Evolutionary conservation across 2,888 invertebrate species (phyloP).

Genomic region (Zonitis immaculata): DNA sequence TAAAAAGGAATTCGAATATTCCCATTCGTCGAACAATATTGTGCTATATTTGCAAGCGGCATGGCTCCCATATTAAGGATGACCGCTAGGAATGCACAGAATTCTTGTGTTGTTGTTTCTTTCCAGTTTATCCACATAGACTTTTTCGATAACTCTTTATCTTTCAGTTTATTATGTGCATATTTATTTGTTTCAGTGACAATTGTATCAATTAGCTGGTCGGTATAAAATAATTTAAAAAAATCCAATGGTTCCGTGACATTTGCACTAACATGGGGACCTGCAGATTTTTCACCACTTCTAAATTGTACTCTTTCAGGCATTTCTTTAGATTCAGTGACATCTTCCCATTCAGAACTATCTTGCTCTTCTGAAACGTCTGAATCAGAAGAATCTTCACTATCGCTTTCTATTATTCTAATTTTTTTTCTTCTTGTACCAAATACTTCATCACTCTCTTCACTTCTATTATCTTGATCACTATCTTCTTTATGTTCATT

Average conservation of each 20-base stretch:
- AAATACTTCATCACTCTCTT: too few relatives aligned
- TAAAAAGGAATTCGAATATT: background rate
- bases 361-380: too few relatives aligned
- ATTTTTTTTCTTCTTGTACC: too few relatives aligned
- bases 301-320: background rate
- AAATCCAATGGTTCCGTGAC: background rate
- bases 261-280: background rate
- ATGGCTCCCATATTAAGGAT: background rate
- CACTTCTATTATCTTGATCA: too few relatives aligned
- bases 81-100: background rate
- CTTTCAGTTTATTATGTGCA: background rate
- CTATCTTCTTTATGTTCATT: too few relatives aligned
- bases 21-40: background rate
- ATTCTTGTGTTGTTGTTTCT: background rate
- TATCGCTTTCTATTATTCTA: too few relatives aligned
- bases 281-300: background rate
- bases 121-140: background rate
- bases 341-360: too few relatives aligned
- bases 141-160: background rate
- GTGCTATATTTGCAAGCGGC: background rate
- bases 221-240: background rate
- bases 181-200: background rate
- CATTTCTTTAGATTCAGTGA: too few relatives aligned
- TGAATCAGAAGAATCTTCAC: too few relatives aligned
- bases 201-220: background rate